These are phyloP conservation scores for Chrysomela aeneicollis DNA, from an alignment of 2,888 invertebrate genomes.

Conservation along the genomic window DNA sequence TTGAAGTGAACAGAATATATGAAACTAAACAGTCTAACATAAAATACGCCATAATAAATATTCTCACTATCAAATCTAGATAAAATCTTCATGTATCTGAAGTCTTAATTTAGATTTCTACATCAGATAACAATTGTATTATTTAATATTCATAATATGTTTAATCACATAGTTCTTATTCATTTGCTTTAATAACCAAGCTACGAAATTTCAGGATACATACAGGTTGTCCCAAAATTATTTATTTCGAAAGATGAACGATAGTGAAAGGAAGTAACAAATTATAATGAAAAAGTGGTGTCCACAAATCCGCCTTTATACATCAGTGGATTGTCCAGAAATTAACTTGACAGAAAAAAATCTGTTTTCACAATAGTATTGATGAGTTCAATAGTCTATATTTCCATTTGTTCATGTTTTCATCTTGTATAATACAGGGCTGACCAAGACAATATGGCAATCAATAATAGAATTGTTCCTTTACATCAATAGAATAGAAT, in stretches of 20 bases:
- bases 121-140: slow-evolving; percentile 22
- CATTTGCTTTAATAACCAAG: neutral
- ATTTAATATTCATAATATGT: slow-evolving; percentile 8
- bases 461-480: slow-evolving; percentile 4
- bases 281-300: too few species aligned
- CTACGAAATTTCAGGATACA: neutral
- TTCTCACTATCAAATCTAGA: slow-evolving; percentile 32
- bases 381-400: too few species aligned
- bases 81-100: neutral
- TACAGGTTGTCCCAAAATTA: neutral
- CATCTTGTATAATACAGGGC: too few species aligned
- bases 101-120: neutral
- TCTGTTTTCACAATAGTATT: too few species aligned
- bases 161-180: slow-evolving; percentile 21
- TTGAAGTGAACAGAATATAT: slow-evolving; percentile 40
- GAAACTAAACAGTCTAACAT: slow-evolving; percentile 41
- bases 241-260: too few species aligned
- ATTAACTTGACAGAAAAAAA: too few species aligned
- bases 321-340: too few species aligned
- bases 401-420: too few species aligned
- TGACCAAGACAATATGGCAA: slow-evolving; percentile 18
- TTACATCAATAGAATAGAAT: neutral
- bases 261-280: slow-evolving; percentile 6
- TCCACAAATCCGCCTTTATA: too few species aligned
- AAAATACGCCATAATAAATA: slow-evolving; percentile 39